A percentile compares a stretch with the other conserved stretches of the same genome.
These are phyloP conservation scores for Lutraria lutraria DNA, from an alignment of 2,888 invertebrate species.

Conservation along the genomic window DNA sequence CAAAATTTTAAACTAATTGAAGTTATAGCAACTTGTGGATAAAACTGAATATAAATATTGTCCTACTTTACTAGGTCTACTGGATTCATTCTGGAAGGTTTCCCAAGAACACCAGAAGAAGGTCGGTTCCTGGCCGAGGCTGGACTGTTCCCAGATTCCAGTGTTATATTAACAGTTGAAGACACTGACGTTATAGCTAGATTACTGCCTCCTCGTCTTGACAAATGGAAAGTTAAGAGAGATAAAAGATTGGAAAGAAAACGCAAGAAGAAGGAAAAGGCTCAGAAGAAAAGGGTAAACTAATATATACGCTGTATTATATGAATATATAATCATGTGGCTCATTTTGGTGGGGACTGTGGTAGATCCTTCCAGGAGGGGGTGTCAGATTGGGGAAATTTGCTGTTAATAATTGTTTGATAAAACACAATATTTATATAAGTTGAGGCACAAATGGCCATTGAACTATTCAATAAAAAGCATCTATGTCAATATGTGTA, in stretches of 20 bases:
- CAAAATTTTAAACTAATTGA: too few species aligned
- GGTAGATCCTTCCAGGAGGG: too few species aligned
- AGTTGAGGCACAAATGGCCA: too few species aligned
- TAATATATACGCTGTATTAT: constrained; percentile 40
- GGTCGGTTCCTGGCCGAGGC: constrained; percentile 82
- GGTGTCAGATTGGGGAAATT: too few species aligned
- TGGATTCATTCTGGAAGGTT: constrained; percentile 87
- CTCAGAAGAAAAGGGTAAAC: constrained; percentile 83
- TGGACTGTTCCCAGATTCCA: constrained; percentile 86
- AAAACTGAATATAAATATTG: too few species aligned
- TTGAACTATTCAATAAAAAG: too few species aligned
- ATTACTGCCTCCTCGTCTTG: constrained; percentile 85
- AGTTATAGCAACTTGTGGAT: too few species aligned
- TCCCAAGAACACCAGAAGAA: constrained; percentile 85
- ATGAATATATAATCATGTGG: too few species aligned
- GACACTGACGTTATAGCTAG: constrained; percentile 85
- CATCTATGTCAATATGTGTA: too few species aligned
- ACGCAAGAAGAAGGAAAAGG: constrained; percentile 83
- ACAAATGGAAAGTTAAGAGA: constrained; percentile 84
- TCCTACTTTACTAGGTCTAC: constrained; percentile 77
- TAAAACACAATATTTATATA: too few species aligned
- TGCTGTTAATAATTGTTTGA: too few species aligned
- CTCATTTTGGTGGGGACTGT: too few species aligned
- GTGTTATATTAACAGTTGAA: constrained; percentile 83
- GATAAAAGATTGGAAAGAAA: constrained; percentile 82